A percentile compares a stretch with the other conserved stretches of the same genome.
Conservation (phyloP, 2,113 vertebrate species). For the Misgurnus anguillicaudatus region DNA sequence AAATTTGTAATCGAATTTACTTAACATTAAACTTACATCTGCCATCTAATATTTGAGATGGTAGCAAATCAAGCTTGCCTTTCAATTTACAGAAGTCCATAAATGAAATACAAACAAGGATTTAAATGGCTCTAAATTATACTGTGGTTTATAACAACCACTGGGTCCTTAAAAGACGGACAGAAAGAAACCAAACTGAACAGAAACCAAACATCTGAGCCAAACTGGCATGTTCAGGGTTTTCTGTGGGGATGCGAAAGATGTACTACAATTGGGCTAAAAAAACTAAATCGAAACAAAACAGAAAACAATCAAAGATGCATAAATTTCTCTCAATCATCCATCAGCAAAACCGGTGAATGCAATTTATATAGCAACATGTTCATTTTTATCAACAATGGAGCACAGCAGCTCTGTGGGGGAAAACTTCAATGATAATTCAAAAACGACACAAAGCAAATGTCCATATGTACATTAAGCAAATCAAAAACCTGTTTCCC, state of each 20-base stretch:
- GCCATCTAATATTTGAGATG: neutral
- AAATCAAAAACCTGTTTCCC: conserved; percentile 40
- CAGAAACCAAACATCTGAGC: conserved; percentile 64
- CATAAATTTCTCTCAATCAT: conserved; percentile 28
- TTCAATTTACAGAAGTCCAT: neutral
- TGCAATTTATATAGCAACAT: conserved; percentile 28
- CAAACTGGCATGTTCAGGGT: conserved; percentile 30
- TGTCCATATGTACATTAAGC: conserved; percentile 20
- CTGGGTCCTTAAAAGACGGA: conserved; percentile 19
- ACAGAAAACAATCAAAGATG: conserved; percentile 7
- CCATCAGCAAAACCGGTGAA: conserved; percentile 4
- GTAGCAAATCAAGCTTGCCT: neutral
- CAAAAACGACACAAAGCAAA: conserved; percentile 28
- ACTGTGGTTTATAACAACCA: conserved; percentile 37
- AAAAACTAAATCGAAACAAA: neutral
- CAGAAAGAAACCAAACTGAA: conserved; percentile 52
- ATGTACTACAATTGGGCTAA: conserved; percentile 4
- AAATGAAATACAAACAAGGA: conserved; percentile 23
- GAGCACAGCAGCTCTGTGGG: conserved; percentile 35
- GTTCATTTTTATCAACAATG: conserved; percentile 28
- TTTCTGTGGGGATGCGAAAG: neutral
- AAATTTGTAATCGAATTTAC: neutral
- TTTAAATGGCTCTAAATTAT: neutral
- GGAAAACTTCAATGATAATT: conserved; percentile 8
- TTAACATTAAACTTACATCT: neutral